Conservation (phyloP, 2,113 vertebrate genomes). For the Myotis yumanensis region DNA sequence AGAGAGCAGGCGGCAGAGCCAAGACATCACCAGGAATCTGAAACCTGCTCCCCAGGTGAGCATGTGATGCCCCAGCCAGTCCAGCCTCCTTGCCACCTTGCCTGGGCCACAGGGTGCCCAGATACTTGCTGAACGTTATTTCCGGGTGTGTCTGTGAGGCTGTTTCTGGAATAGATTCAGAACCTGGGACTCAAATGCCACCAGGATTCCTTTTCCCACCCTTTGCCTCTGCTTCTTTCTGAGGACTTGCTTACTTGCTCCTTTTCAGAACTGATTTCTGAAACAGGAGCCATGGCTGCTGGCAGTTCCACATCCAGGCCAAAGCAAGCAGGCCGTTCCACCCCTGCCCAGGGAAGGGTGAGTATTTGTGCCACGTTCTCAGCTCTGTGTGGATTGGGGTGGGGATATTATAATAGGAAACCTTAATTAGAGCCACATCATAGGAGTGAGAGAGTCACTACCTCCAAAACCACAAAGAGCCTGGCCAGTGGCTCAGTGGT, state of each 20-base stretch:
- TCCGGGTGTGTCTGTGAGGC: neutral
- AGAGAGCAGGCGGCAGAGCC: neutral
- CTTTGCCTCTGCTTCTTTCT: neutral
- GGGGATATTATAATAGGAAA: neutral
- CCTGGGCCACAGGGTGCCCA: neutral
- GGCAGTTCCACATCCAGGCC: neutral
- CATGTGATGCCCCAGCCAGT: neutral
- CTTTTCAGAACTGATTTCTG: neutral
- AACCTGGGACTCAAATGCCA: neutral
- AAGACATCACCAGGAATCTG: neutral
- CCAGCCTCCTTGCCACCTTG: neutral
- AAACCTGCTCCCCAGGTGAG: neutral
- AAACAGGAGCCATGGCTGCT: neutral
- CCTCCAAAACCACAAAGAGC: neutral
- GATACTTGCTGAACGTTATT: neutral
- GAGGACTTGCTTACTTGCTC: neutral
- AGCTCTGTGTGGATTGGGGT: neutral
- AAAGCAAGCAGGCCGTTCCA: neutral
- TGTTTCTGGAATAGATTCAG: neutral
- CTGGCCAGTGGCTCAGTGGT: too few relatives aligned
- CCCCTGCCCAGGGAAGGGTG: neutral
- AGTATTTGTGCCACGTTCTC: neutral
- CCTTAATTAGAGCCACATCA: neutral
- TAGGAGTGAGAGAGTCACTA: neutral
- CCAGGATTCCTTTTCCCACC: neutral